Evolutionary conservation across 2,888 invertebrate genomes (phyloP).

Genomic region (Orchestes rusci): DNA sequence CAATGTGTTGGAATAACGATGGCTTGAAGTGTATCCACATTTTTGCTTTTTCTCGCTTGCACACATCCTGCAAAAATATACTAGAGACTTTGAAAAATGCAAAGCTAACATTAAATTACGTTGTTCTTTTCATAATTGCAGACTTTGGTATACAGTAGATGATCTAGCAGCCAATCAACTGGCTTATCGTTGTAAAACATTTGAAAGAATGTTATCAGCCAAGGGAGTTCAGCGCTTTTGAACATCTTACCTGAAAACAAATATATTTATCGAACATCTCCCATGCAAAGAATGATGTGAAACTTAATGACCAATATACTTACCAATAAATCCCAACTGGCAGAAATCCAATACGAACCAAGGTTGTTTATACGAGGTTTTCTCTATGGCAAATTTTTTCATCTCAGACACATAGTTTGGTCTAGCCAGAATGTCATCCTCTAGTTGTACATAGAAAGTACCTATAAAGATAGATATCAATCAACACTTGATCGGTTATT

Average conservation of each 20-base stretch:
- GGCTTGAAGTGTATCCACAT: constrained; percentile 83
- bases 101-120: constrained; percentile 48
- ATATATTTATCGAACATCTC: neutral
- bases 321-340: constrained; percentile 87
- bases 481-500: too few species aligned
- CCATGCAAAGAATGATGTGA: too few species aligned
- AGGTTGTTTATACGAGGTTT: constrained; percentile 62
- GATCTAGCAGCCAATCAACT: constrained; percentile 92
- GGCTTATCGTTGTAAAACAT: constrained; percentile 96
- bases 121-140: constrained; percentile 73
- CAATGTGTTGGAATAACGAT: constrained; percentile 92
- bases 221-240: constrained; percentile 76
- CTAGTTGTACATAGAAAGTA: constrained; percentile 85
- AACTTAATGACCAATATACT: too few species aligned
- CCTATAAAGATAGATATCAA: constrained; percentile 42
- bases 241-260: constrained; percentile 70
- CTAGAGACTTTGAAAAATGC: neutral
- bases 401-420: constrained; percentile 76
- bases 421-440: constrained; percentile 90
- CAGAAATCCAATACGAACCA: constrained; percentile 95
- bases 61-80: constrained; percentile 65
- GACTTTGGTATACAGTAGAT: constrained; percentile 81
- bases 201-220: constrained; percentile 85
- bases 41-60: constrained; percentile 65
- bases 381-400: constrained; percentile 74